Percentiles rank a stretch among this genome's conserved stretches.
Conservation (phyloP, 2,888 invertebrate genomes). For the Silvanus unidentatus region DNA sequence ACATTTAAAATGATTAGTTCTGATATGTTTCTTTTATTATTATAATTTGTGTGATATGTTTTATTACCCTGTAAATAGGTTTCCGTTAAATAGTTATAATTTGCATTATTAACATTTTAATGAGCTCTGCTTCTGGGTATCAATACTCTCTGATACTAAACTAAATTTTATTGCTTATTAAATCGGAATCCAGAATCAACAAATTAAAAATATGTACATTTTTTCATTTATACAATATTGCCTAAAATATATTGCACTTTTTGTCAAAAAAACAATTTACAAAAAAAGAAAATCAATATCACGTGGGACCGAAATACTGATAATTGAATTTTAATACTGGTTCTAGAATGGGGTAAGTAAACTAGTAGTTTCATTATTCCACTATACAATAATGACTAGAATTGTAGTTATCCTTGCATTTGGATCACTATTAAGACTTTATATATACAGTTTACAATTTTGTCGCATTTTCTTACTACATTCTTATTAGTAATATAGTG, state of each 20-base stretch:
- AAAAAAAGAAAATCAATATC: conserved; percentile 36
- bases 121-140: not conserved
- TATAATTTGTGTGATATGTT: conserved; percentile 6
- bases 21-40: too few relatives aligned
- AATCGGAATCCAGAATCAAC: conserved; percentile 24
- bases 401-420: conserved; percentile 12
- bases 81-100: conserved; percentile 8
- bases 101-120: not conserved
- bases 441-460: conserved; percentile 21
- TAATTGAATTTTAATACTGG: conserved; percentile 42
- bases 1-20: too few relatives aligned
- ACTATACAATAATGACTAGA: conserved; percentile 31
- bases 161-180: conserved; percentile 31
- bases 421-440: not conserved
- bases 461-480: conserved; percentile 5
- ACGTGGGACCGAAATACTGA: conserved; percentile 43
- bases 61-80: conserved; percentile 34
- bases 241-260: conserved; percentile 46
- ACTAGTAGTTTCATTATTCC: conserved; percentile 18
- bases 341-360: conserved; percentile 19
- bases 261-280: conserved; percentile 18
- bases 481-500: conserved; percentile 4
- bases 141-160: conserved; percentile 1
- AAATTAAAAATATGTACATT: conserved; percentile 25
- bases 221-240: conserved; percentile 30